Base-by-base conservation (phyloP, 2,113 vertebrate genomes). In the Centrocercus urophasianus region DNA sequence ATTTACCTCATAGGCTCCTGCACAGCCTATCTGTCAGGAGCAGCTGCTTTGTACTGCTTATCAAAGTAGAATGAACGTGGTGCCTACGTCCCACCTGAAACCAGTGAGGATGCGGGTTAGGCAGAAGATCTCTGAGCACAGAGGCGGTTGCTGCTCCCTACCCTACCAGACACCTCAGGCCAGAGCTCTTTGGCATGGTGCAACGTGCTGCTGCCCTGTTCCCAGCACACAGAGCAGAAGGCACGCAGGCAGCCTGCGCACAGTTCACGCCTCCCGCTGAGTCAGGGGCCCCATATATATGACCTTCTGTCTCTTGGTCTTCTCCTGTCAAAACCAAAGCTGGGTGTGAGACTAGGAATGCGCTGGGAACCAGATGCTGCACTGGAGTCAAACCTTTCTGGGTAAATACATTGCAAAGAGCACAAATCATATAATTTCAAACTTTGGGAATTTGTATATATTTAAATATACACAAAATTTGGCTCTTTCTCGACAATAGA, bases 391-490 rank as follows among this genome's bases (percentile, higher is more conserved):
- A 77, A 52, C 34, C 34, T 90, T 78, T 82, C 92, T 89, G 82
- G 40, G 86, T 77, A 92, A 94, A 97, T 93, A 89, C 12, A 64
- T 63, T 71, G 74, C 67, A 64, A 93, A 77, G 77, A 93, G 60
- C 79, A 96, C 92, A 91, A 95, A 92, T 95, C 90, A 93, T 81
- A 88, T 18, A 1, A 78, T 79, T 96, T 96, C 94, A 97, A 92
- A 94, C 88, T 82, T 61, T 86, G 64, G 24, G 61, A 84, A 94
- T 95, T 73, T 90, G 88, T 94, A 40, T 96, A 93, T 86, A 95
- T 83, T 65, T 47, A 86, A 96, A 84, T 76, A 82, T 96, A 96
- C 47, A 94, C 93, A 96, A 54, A 93, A 83, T 93, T 89, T 80
- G 93, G 86, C 73, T 93, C 65, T 94, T 96, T 95, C 90, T 95